A percentile compares a stretch with the other conserved stretches of the same genome.
Evolutionary conservation across 2,113 vertebrate species (phyloP).

Genomic region (Gallinago jamesoni): DNA sequence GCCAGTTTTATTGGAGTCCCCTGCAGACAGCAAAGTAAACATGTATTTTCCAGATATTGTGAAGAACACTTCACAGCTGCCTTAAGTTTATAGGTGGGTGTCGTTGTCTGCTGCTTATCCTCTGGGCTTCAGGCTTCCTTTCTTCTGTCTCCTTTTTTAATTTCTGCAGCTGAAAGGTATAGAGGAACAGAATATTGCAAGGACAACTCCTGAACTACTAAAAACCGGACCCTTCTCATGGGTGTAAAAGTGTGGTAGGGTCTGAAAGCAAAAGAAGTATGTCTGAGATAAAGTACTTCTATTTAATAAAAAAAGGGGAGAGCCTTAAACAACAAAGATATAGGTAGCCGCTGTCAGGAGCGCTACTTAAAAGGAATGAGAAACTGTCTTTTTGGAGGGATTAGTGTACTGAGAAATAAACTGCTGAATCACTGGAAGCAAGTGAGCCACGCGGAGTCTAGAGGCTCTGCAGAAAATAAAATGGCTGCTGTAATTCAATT

Average conservation of each 20-base stretch:
- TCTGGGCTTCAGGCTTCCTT: background rate
- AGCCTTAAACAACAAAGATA: background rate
- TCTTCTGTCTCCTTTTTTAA: background rate
- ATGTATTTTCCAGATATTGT: background rate
- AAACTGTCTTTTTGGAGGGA: background rate
- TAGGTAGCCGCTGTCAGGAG: background rate
- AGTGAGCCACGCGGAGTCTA: background rate
- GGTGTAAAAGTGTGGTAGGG: background rate
- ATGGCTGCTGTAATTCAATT: background rate
- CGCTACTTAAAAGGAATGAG: background rate
- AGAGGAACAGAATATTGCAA: background rate
- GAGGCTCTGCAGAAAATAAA: background rate
- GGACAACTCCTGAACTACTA: background rate
- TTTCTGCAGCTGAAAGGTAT: background rate
- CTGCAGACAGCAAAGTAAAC: background rate
- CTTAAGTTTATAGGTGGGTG: background rate
- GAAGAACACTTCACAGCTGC: background rate
- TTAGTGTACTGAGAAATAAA: slow-evolving; percentile 20
- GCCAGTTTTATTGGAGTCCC: background rate
- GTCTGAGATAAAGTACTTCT: background rate
- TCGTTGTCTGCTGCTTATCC: background rate
- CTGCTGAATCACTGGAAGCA: background rate
- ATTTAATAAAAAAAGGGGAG: background rate
- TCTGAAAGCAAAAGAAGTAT: background rate
- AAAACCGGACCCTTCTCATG: background rate